phyloP scores from a whole-genome alignment of 1,140 invertebrate species.

The Drosophila lowei region DNA sequence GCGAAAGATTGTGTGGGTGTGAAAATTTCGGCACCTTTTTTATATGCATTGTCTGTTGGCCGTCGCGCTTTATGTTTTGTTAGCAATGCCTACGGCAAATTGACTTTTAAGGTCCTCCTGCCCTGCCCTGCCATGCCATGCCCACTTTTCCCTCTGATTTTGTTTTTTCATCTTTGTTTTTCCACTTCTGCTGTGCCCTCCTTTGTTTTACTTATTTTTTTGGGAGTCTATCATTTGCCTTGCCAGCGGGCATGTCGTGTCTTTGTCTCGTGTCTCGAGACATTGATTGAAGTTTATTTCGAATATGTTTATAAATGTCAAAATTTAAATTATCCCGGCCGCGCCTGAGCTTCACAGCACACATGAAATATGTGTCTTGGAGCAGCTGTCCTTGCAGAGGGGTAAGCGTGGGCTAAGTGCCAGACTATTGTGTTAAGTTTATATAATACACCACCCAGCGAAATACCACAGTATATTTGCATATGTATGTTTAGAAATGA shows the following conservation, averaged over 20 bases:
- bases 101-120: constrained; percentile 68
- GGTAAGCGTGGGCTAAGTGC: too few species aligned
- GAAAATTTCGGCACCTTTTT: constrained; percentile 70
- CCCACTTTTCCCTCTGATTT: constrained; percentile 3
- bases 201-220: constrained; percentile 28
- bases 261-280: constrained; percentile 61
- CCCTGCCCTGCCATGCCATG: not conserved
- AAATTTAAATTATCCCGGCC: constrained; percentile 68
- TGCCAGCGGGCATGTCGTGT: constrained; percentile 36
- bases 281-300: constrained; percentile 80
- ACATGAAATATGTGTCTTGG: too few species aligned
- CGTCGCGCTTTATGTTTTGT: constrained; percentile 67
- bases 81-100: constrained; percentile 75
- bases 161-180: constrained; percentile 38
- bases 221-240: constrained; percentile 59
- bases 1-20: constrained; percentile 47
- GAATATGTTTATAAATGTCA: constrained; percentile 77
- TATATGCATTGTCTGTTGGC: constrained; percentile 67
- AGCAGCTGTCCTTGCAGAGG: not conserved
- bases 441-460: too few species aligned
- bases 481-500: too few species aligned
- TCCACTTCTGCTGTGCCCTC: constrained; percentile 16
- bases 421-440: too few species aligned
- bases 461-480: too few species aligned
- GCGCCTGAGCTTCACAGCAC: constrained; percentile 48